phyloP scores from a whole-genome alignment of 92 coral and sea anemone species.

The Paragorgia papillata region DNA sequence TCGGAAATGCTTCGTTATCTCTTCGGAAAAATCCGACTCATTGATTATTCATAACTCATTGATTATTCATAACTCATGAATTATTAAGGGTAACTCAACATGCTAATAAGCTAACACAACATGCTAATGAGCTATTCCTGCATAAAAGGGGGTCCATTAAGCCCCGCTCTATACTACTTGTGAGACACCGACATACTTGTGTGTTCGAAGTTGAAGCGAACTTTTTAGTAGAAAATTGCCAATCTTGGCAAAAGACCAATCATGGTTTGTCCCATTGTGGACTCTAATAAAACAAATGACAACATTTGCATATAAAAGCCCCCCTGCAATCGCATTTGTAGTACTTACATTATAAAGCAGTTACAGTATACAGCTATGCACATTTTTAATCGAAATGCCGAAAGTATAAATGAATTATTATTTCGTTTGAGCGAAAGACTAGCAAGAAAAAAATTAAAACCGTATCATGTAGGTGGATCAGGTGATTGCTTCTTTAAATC shows the following conservation, averaged over 20 bases:
- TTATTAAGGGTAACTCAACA: no score
- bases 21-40: no score
- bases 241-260: constrained; percentile 35
- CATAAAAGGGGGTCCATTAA: no score
- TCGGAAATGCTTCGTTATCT: no score
- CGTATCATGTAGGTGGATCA: constrained; percentile 65
- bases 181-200: constrained; percentile 14
- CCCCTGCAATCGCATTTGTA: neutral
- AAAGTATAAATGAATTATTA: constrained; percentile 22
- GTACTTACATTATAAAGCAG: constrained; percentile 5
- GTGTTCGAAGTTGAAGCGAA: constrained; percentile 10
- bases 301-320: constrained; percentile 21
- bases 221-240: constrained; percentile 24
- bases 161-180: no score
- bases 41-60: no score
- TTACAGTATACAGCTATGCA: neutral
- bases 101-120: no score
- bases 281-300: constrained; percentile 20
- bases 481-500: constrained; percentile 69
- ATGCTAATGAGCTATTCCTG: no score
- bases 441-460: constrained; percentile 49
- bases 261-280: constrained; percentile 37
- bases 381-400: constrained; percentile 20
- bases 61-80: no score
- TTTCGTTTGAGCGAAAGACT: constrained; percentile 46